phyloP scores from a whole-genome alignment of 2,113 vertebrate genomes.

The Lichenostomus cassidix region DNA sequence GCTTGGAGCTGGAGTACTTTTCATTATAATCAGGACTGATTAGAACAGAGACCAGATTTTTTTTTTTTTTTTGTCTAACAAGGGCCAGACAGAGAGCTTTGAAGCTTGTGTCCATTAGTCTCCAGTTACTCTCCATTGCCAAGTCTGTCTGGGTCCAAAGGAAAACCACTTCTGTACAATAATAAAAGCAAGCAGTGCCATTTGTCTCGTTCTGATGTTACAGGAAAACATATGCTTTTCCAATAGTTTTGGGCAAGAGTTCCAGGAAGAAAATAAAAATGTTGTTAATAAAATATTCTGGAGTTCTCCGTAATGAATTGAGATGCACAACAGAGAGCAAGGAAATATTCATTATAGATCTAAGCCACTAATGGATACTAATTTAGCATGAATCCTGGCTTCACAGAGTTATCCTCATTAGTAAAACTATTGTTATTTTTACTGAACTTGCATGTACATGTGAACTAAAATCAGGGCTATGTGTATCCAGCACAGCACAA shows the following conservation, averaged over 20 bases:
- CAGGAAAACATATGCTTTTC: not conserved
- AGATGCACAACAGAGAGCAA: not conserved
- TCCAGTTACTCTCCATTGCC: constrained; percentile 13
- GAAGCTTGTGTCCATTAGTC: constrained; percentile 19
- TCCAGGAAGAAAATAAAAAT: not conserved
- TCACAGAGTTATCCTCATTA: not conserved
- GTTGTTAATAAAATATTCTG: not conserved
- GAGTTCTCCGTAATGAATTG: not conserved
- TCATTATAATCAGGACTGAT: not conserved
- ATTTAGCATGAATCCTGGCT: constrained; percentile 16
- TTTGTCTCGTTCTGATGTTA: constrained; percentile 11
- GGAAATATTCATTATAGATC: not conserved
- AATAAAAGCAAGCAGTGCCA: constrained; percentile 16
- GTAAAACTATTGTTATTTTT: not conserved
- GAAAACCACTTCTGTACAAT: not conserved
- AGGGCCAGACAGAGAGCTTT: constrained; percentile 3
- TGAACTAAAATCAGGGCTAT: not conserved
- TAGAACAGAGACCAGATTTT: not conserved
- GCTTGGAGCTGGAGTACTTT: not conserved
- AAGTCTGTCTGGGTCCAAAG: not conserved
- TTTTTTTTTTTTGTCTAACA: not conserved
- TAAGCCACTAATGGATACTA: not conserved
- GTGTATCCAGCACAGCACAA: not conserved
- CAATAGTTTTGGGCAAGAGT: not conserved
- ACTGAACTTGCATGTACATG: not conserved